Conservation (phyloP, 2,797 vertebrate genomes). For the Macrochelys suwanniensis region DNA sequence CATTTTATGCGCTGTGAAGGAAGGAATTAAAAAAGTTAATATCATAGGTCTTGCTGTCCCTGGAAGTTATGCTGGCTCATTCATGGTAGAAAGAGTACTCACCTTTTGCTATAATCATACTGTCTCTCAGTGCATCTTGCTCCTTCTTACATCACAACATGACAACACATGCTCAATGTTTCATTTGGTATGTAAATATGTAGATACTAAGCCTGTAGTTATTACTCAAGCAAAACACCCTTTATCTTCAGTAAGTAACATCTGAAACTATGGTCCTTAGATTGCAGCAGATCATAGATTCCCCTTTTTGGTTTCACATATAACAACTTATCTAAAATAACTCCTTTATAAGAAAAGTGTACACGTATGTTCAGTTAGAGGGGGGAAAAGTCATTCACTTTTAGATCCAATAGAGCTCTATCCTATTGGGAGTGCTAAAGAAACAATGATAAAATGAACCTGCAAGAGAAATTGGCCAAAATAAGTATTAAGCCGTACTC, state of each 20-base stretch:
- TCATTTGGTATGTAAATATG: background rate
- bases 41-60: background rate
- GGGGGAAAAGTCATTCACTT: conserved; percentile 45
- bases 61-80: background rate
- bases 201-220: background rate
- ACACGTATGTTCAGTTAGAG: conserved; percentile 24
- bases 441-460: conserved; percentile 54
- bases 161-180: background rate
- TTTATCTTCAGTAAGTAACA: background rate
- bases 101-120: background rate
- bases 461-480: conserved; percentile 63
- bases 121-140: background rate
- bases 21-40: background rate
- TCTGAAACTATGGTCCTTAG: background rate
- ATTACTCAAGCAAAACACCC: conserved; percentile 10
- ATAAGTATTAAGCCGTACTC: conserved; percentile 12
- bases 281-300: background rate
- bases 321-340: conserved; percentile 35
- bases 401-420: conserved; percentile 48
- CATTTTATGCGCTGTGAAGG: background rate
- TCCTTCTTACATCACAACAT: background rate
- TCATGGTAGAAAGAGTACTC: background rate
- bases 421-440: conserved; percentile 33
- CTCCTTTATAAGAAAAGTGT: conserved; percentile 45
- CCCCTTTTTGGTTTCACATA: conserved; percentile 14